Base-by-base conservation (phyloP, 64 coral and sea anemone genomes). In the Montipora foliosa region DNA sequence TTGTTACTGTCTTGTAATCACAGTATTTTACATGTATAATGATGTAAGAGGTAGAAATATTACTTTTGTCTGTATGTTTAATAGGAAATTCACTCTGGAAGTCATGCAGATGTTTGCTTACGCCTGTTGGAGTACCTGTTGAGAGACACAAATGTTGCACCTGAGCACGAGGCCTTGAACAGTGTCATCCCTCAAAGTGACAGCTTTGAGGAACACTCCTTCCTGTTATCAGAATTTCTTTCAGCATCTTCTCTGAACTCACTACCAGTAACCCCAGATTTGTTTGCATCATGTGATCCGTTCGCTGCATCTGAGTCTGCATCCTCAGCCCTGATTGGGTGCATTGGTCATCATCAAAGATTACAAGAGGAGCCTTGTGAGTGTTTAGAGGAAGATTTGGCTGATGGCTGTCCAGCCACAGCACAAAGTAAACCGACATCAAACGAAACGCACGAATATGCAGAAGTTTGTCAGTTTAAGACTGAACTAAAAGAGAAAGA, bases 221-320 rank as follows among this genome's bases (percentile, higher is more conserved):
- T 86, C 6, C 8, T 86, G 10, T 51, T 46, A 22, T 16, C 17
- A 21, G 44, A 14, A 15, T 64, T 10, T 8, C 52, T 8, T 6
- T 67, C 82, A 8, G 4, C 46, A 20, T 49, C 62, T 3, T 85
- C 82, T 47, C 47, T 86, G 19, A 86, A 71, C 82, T 70, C 62
- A 11, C 21, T 13, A 5, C 66, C 64, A 19, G 8, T 2, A 4
- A 86, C 44, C 19, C 82, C 44, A 11, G 48, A 15, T 2, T n/a
- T n/a, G n/a, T 70, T 48, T 16, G 3, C 14, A 17, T 4, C 4
- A 67, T 9, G 58, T 47, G 14, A 12, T 13, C 74, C 11, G 12
- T 76, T 44, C 9, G 1, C 7, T 5, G 15, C 16, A 44, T 76
- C 74, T 0, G 4, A 11, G 14, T 37, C 29, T 37, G 6, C 29